Base-by-base conservation (phyloP, 2,113 vertebrate genomes). In the Pipa parva region DNA sequence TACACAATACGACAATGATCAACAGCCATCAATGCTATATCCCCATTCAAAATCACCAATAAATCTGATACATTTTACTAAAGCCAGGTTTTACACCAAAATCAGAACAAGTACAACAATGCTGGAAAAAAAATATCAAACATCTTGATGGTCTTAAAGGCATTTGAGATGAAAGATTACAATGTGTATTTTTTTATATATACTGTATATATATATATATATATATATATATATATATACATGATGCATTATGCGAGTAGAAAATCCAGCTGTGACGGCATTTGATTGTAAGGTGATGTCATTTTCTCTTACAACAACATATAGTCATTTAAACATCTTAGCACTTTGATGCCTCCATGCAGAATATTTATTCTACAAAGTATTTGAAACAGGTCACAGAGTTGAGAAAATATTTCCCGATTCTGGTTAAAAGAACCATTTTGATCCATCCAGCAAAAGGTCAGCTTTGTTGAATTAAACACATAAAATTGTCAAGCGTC, bases 391-490 rank as follows among this genome's bases (percentile, higher is more conserved):
- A 42, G 39, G 39, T 42, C 31, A 22, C 10, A 28, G 10, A 42
- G 42, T 59, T 29, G 18, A 51, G 42, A 51, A 39, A 51, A 59
- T 22, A 39, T 49, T 59, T 59, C 28, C 22, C 2, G 10, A 39
- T 28, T 17, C 15, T 25, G 11, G 31, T 60, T 39, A 20, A 59
- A 33, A 52, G 24, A 20, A 22, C 45, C 26, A 22, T 68, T 42
- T 24, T 13, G 26, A 27, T 37, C n/a, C 33, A n/a, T 33, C 22
- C 11, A 27, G 46, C 12, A 18, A 59, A 59, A 68, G 65, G 59
- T 68, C 56, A 52, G 46, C 56, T 59, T 68, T 59, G 65, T 60
- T 59, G 65, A 60, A 60, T 51, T 51, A 59, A 60, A 60, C 65
- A 51, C 22, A 51, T 21, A 51, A 39, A 68, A 56, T 59, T 58